Base-by-base conservation (phyloP, 2,113 vertebrate species). In the Bombycilla garrulus region DNA sequence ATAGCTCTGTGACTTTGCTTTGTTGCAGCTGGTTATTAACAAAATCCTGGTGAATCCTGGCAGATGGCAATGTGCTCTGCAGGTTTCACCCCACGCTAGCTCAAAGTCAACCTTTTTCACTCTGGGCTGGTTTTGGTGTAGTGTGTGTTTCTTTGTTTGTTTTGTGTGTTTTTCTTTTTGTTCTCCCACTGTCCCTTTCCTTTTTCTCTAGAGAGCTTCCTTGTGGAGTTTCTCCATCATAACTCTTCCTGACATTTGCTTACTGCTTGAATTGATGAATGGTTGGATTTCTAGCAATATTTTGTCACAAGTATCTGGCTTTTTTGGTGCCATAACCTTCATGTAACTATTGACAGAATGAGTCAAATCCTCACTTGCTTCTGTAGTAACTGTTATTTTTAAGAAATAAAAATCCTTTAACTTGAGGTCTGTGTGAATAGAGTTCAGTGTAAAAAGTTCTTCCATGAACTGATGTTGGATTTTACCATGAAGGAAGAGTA, bases 51-150 rank as follows among this genome's bases (percentile, higher is more conserved):
- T 65, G 28, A 76, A 76, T 84, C 31, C n/a, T 85, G 78, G 78
- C 81, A 97, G 84, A 87, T 87, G 84, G 78, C 58, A 47, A 61
- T 2, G 6, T 81, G 81, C 53, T 87, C 38, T 65, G 70, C 58
- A 76, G 81, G 48, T 70, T 94, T 85, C 81, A 73, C 81, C 66
- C 42, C 29, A 47, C 11, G 4, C 25, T 45, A 85, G 31, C 18
- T 91, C 84, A 57, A 91, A 94, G 85, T 88, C 70, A 48, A 85
- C 5, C 11, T 47, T 89, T 85, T 84, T 78, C 29, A 31, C 22
- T 60, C 4, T 33, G n/a, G 28, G 24, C 51, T 74, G 29, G 3
- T 42, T 81, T 42, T 56, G 14, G 16, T 53, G 11, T 53, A 25
- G 14, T 48, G 11, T 20, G 31, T 45, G 4, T 0, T 26, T 31